phyloP scores from a whole-genome alignment of 2,888 invertebrate genomes.

The Oscheius sp. region DNA sequence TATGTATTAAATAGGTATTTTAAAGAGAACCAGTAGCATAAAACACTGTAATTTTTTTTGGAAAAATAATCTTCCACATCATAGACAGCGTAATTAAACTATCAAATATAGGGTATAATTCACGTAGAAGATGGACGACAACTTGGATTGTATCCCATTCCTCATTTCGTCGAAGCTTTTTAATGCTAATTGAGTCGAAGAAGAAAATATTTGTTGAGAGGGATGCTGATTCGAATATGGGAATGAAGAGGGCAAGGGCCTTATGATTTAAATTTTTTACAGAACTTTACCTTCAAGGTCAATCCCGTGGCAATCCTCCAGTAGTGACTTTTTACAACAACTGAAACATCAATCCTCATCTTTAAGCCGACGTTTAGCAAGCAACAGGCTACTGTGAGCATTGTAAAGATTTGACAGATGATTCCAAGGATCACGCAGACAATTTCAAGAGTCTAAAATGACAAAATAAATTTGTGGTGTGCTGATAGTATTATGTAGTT shows the following conservation, averaged over 20 bases:
- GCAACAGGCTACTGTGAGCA: not conserved
- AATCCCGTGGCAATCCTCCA: conserved; percentile 5
- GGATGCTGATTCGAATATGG: not conserved
- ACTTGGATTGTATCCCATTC: not conserved
- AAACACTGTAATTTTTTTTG: too few species aligned
- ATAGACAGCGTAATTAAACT: not conserved
- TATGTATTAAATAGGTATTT: too few species aligned
- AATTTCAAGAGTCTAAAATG: conserved; percentile 1
- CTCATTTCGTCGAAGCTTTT: not conserved
- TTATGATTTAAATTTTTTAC: not conserved
- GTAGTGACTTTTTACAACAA: not conserved
- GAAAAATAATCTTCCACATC: not conserved
- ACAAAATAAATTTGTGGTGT: too few species aligned
- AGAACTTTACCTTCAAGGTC: not conserved
- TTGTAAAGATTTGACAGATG: not conserved
- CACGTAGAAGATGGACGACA: not conserved
- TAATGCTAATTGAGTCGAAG: not conserved
- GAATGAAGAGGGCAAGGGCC: not conserved
- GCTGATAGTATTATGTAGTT: too few species aligned
- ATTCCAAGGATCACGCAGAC: conserved; percentile 4
- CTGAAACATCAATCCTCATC: not conserved
- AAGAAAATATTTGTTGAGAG: not conserved
- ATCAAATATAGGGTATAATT: not conserved
- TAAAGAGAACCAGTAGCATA: too few species aligned
- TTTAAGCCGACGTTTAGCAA: not conserved